phyloP scores from a whole-genome alignment of 2,797 vertebrate species.

The Crocodylus rhombifer region DNA sequence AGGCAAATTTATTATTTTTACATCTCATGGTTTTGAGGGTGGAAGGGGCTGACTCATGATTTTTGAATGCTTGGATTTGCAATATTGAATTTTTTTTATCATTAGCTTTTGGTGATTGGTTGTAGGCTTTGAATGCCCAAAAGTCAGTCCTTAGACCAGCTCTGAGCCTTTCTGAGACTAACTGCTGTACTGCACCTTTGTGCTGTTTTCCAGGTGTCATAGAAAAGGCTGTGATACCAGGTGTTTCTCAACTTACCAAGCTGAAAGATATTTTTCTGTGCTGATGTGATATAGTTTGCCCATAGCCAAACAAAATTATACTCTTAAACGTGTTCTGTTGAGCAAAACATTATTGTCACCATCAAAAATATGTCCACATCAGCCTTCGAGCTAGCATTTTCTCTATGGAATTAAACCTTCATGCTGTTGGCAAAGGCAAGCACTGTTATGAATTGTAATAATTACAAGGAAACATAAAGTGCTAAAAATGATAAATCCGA shows the following conservation, averaged over 20 bases:
- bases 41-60: not conserved
- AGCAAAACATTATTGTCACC: not conserved
- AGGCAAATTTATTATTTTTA: not conserved
- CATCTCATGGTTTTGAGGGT: not conserved
- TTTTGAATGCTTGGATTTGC: not conserved
- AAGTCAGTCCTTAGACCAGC: not conserved
- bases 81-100: not conserved
- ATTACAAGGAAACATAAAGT: not conserved
- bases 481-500: not conserved
- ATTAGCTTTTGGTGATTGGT: not conserved
- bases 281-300: not conserved
- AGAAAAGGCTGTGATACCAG: not conserved
- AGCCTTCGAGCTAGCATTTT: not conserved
- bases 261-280: not conserved
- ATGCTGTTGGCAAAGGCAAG: fast-evolving
- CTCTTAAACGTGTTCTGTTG: not conserved
- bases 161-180: not conserved
- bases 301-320: not conserved
- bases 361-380: not conserved
- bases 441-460: not conserved
- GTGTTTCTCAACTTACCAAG: not conserved
- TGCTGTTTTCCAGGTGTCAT: not conserved
- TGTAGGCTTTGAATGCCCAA: not conserved
- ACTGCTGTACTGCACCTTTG: not conserved
- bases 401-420: not conserved